Conservation (phyloP, 2,113 vertebrate genomes). For the Conger conger region DNA sequence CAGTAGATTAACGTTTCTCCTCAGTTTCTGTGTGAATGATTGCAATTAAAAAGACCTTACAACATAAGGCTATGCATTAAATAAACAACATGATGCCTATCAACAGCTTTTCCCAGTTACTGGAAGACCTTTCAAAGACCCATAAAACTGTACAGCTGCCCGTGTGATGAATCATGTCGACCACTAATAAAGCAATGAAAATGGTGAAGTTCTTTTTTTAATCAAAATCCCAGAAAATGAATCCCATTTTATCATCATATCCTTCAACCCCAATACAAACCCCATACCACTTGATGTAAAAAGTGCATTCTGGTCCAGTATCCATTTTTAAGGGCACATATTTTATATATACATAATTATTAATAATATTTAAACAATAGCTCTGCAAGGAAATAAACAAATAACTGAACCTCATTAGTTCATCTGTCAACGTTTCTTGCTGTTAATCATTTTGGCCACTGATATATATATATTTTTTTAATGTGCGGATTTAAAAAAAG, state of each 20-base stretch:
- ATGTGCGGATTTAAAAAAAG: not conserved
- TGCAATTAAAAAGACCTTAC: no score
- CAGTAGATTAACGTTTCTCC: constrained; percentile 97
- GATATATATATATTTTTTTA: no score
- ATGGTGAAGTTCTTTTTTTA: no score
- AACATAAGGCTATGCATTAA: no score
- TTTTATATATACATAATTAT: no score
- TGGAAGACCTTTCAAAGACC: not conserved
- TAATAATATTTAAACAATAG: no score
- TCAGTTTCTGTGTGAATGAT: constrained; percentile 80
- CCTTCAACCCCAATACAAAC: not conserved
- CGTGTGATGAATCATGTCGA: no score
- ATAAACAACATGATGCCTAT: no score
- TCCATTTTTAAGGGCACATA: not conserved
- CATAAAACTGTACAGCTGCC: not conserved
- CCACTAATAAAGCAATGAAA: no score
- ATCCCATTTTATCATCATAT: not conserved
- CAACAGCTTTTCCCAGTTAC: no score
- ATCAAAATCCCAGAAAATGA: not conserved
- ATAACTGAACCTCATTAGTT: not conserved
- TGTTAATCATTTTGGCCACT: no score
- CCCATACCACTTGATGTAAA: not conserved
- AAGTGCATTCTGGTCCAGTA: not conserved
- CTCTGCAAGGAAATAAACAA: no score
- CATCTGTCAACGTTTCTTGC: not conserved